Evolutionary conservation across 2,888 invertebrate species (phyloP).

Genomic region (Parnassius smintheus): DNA sequence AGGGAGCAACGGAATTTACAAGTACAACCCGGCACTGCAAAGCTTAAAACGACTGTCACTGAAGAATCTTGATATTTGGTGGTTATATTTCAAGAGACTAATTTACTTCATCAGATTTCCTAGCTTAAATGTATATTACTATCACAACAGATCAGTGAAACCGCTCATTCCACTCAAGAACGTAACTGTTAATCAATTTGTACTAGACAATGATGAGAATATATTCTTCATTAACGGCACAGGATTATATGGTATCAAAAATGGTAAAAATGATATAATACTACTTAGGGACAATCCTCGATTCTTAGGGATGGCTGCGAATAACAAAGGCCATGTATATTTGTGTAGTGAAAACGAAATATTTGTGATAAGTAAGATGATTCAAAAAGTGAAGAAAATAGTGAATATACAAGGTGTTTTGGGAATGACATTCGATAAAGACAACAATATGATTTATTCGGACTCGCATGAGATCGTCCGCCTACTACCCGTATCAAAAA

Average conservation of each 20-base stretch:
- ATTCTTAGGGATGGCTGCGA: constrained; percentile 56
- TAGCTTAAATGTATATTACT: constrained; percentile 53
- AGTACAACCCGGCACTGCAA: constrained; percentile 46
- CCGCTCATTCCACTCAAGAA: constrained; percentile 41
- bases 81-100: constrained; percentile 54
- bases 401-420: constrained; percentile 55
- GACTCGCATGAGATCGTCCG: constrained; percentile 61
- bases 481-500: constrained; percentile 41
- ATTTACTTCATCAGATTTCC: constrained; percentile 67
- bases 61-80: constrained; percentile 64
- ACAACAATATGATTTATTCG: constrained; percentile 63
- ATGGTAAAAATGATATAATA: constrained; percentile 35
- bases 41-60: constrained; percentile 48
- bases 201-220: constrained; percentile 54
- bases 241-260: constrained; percentile 56
- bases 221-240: constrained; percentile 61
- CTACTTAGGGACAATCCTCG: constrained; percentile 49
- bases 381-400: constrained; percentile 54
- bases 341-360: constrained; percentile 64
- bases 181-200: constrained; percentile 57
- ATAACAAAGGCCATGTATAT: constrained; percentile 53
- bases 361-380: constrained; percentile 52
- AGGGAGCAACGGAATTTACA: constrained; percentile 66
- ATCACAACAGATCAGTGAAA: constrained; percentile 47
- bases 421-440: constrained; percentile 59